Evolutionary conservation across 2,888 invertebrate genomes (phyloP).

Genomic region (Pardosa pseudoannulata): DNA sequence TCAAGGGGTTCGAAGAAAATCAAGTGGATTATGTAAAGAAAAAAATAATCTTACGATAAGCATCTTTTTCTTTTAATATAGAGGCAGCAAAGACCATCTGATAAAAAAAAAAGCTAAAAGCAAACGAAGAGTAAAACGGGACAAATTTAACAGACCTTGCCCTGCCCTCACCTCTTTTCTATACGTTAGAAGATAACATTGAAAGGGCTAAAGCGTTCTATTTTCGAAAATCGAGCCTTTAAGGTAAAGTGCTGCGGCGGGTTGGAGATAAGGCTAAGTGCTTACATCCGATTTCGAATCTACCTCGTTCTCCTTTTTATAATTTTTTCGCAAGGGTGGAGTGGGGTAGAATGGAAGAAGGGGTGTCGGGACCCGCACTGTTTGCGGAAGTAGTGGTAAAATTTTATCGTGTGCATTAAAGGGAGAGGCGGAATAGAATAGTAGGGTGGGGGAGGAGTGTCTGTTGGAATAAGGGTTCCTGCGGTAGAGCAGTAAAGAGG

Average conservation of each 20-base stretch:
- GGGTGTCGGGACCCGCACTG: conserved; percentile 1
- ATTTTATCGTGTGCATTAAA: conserved; percentile 70
- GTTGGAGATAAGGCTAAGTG: conserved; percentile 63
- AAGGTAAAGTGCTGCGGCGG: conserved; percentile 65
- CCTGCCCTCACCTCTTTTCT: conserved; percentile 22
- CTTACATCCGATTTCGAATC: conserved; percentile 44
- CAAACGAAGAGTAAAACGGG: neutral
- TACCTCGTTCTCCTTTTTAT: conserved; percentile 14
- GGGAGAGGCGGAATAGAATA: neutral
- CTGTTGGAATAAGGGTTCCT: conserved; percentile 25
- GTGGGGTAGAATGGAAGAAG: neutral
- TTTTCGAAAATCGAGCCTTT: conserved; percentile 67
- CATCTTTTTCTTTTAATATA: no score
- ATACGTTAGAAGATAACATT: conserved; percentile 63
- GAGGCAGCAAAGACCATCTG: no score
- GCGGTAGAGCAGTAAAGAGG: neutral
- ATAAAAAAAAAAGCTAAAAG: no score
- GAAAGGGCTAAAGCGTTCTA: conserved; percentile 70
- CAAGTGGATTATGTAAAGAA: no score
- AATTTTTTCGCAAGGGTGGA: neutral
- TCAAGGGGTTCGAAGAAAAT: no score
- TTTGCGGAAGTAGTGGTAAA: conserved; percentile 68
- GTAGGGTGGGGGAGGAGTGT: neutral
- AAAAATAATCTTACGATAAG: no score
- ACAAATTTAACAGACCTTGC: conserved; percentile 64